Evolutionary conservation across 2,797 vertebrate species (phyloP).

Genomic region (Percopsis omiscomaycus): DNA sequence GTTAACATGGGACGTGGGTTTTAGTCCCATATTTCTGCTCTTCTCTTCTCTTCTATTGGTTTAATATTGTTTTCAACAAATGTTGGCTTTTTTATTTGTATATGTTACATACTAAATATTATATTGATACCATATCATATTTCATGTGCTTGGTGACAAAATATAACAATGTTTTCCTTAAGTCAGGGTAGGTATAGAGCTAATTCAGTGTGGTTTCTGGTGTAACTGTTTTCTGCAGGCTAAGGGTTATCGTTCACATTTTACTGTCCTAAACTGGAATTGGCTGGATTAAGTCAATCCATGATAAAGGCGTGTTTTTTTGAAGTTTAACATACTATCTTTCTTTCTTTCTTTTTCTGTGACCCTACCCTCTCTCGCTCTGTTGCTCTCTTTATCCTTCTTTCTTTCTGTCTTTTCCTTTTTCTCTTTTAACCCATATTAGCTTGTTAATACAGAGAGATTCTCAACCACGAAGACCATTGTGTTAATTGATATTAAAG

Average conservation of each 20-base stretch:
- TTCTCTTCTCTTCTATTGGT: neutral
- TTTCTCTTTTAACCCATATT: neutral
- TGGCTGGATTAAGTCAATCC: conserved; percentile 18
- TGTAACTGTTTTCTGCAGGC: conserved; percentile 34
- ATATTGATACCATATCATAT: conserved; percentile 11
- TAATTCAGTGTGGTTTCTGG: conserved; percentile 21
- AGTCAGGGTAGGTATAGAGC: neutral
- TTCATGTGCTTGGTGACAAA: neutral
- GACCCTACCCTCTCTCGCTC: neutral
- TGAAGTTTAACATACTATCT: neutral
- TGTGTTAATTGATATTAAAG: conserved; percentile 47
- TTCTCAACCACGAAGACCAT: conserved; percentile 14
- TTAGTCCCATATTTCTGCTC: neutral
- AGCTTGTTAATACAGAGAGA: conserved; percentile 3
- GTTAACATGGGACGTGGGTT: too few relatives aligned
- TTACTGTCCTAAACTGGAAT: conserved; percentile 17
- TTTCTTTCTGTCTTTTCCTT: neutral
- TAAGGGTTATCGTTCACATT: conserved; percentile 28
- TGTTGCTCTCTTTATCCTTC: neutral
- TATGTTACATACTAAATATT: too few relatives aligned
- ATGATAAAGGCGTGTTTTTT: conserved; percentile 13
- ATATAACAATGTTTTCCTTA: conserved; percentile 14
- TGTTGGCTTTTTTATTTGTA: neutral
- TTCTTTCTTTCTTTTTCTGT: conserved; percentile 5
- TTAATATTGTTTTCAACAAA: neutral